Evolutionary conservation across 2,888 invertebrate genomes (phyloP), one percentile per base, ranked within the genome.

Genomic region (Drosophila nigricruria): DNA sequence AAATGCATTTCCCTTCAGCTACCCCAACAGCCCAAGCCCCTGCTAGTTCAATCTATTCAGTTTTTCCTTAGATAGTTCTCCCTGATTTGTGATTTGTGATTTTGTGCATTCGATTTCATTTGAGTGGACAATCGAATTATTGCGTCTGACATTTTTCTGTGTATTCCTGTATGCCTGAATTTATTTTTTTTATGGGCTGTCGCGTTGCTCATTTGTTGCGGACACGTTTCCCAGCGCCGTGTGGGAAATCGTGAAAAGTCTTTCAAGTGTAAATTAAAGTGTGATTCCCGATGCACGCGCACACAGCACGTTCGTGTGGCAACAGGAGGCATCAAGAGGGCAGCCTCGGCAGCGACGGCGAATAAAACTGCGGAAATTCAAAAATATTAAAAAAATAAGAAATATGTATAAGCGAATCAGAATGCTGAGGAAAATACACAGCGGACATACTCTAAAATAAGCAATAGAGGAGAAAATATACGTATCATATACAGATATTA

Each of bases 51-150:
- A n/a, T n/a, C 32, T n/a, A n/a, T 47, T n/a, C 16, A n/a, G 12
- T 20, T 40, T 49, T 50, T 50, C 8, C 30, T 54, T 18, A 12
- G 38, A 50, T 47, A 50, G 38, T 64, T 76, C 70, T 59, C 67
- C 67, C 66, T 43, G 68, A 58, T 68, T 62, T 57, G 62, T 54
- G 69, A 73, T 65, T 74, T 79, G 64, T 60, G 69, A 65, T 65
- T 86, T 71, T 84, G 78, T 84, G 85, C 86, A 84, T 87, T 84
- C 85, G 85, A 87, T 87, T 87, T 80, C 88, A 70, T 84, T 84
- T 82, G 88, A 87, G 85, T 87, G 88, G 82, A 87, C 82, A 87
- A 87, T 84, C 88, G 88, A 84, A 84, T 84, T 87, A 84, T 82
- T 74, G 69, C 75, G 76, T 76, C 77, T 68, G 77, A 52, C 71